phyloP scores from a whole-genome alignment of 2,113 vertebrate genomes.

The Dicaeum eximium region DNA sequence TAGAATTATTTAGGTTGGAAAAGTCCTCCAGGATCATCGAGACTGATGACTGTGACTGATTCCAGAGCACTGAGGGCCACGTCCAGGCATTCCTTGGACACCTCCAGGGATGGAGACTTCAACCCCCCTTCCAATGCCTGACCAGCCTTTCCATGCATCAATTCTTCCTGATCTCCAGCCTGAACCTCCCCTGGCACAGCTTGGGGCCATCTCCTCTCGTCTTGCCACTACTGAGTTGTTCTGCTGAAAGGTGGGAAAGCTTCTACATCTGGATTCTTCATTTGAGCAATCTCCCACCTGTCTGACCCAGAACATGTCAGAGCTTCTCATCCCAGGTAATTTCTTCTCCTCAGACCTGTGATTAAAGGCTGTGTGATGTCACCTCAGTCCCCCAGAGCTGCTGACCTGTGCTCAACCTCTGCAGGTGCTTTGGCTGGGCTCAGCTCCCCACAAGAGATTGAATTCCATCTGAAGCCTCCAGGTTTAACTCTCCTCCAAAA shows the following conservation, averaged over 20 bases:
- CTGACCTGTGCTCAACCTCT: not conserved
- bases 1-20: not conserved
- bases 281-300: not conserved
- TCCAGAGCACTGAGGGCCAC: not conserved
- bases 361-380: not conserved
- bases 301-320: not conserved
- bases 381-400: not conserved
- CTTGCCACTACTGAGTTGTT: accelerated
- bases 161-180: not conserved
- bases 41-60: not conserved
- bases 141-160: not conserved
- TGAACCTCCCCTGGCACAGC: not conserved
- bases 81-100: not conserved
- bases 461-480: not conserved
- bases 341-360: not conserved
- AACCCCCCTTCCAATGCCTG: not conserved
- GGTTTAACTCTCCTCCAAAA: not conserved
- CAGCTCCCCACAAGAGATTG: accelerated
- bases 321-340: accelerated
- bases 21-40: not conserved
- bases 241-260: not conserved
- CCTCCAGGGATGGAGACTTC: not conserved
- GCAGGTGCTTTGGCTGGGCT: not conserved
- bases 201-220: accelerated
- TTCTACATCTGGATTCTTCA: not conserved